Base-by-base conservation (phyloP, 2,888 invertebrate species). In the Amiota communis region DNA sequence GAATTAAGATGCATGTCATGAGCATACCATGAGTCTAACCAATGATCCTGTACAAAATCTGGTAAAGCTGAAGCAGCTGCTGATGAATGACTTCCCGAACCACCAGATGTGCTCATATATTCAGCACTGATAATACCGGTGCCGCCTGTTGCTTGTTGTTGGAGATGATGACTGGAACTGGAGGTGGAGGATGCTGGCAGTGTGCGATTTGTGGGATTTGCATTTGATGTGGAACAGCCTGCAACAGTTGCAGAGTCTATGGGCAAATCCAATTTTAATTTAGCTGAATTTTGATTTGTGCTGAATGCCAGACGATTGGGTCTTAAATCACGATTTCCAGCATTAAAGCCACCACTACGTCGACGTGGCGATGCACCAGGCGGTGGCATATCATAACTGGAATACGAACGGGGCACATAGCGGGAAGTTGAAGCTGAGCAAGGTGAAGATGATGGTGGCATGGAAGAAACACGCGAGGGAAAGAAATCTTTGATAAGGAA, bases 41-140 rank as follows among this genome's bases (percentile, higher is more conserved):
- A 92, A 89, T 96, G 96, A 89, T 96, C 96, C 88, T 96, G 96
- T 70, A 97, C 96, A 90, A 96, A 96, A 88, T 96, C 96, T 0
- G 96, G 96, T 79, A 96, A 88, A 10, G 94, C 89, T 4, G 86
- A 83, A 11, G 87, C 87, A 1, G 85, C 83, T 6, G 85, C 83
- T 36, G 36, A 36, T 36, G 36, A 36, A 36, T 36, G 36, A 36
- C 36, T 36, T 0, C 36, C 36, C 9, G 79, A 20, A 1, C 20
- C 17, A 4, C 59, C 59, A 17, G 23, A 68, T 13, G 76, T 77
- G n/a, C 15, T 36, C 71, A 74, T 75, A 80, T 83, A 73, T 85
- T 86, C 0, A 81, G 71, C 68, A 78, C 15, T 69, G 46, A 46
- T 4, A 36, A 36, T 36, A 6, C 36, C 36, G 36, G 6, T 6